Conservation (phyloP, 2,113 vertebrate species). For the Microcebus griseorufus region DNA sequence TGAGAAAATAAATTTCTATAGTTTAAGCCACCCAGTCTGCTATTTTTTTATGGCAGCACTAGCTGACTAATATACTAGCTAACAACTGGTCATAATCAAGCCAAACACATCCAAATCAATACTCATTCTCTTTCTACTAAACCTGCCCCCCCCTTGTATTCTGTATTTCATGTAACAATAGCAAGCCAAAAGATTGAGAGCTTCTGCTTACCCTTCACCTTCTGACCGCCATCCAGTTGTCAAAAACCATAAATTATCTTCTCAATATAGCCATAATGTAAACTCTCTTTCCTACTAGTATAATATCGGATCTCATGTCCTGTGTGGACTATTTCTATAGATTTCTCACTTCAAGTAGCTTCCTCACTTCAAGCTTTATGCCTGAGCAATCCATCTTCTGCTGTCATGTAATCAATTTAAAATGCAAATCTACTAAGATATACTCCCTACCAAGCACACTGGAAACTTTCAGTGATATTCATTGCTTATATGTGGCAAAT, state of each 20-base stretch:
- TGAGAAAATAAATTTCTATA: neutral
- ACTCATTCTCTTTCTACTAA: neutral
- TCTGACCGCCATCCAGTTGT: neutral
- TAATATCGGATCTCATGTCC: neutral
- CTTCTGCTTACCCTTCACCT: neutral
- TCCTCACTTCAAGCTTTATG: slow-evolving; percentile 22
- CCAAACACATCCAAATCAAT: neutral
- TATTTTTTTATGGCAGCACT: neutral
- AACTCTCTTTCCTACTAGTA: neutral
- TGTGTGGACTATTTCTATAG: neutral
- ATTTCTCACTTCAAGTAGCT: neutral
- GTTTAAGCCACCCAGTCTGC: neutral
- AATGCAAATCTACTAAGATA: neutral
- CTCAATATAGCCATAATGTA: slow-evolving; percentile 7
- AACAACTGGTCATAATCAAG: neutral
- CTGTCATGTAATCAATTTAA: slow-evolving; percentile 33
- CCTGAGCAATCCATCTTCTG: slow-evolving; percentile 26
- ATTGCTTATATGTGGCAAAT: neutral
- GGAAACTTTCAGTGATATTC: neutral
- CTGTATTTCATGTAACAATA: neutral
- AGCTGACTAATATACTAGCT: neutral
- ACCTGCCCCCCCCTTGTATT: neutral
- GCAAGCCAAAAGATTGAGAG: neutral
- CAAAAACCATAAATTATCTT: slow-evolving; percentile 5
- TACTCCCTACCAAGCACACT: neutral